Percentiles rank a stretch among this genome's conserved stretches.
Evolutionary conservation across 2,888 invertebrate species (phyloP).

Genomic region (Eupithecia exiguata): DNA sequence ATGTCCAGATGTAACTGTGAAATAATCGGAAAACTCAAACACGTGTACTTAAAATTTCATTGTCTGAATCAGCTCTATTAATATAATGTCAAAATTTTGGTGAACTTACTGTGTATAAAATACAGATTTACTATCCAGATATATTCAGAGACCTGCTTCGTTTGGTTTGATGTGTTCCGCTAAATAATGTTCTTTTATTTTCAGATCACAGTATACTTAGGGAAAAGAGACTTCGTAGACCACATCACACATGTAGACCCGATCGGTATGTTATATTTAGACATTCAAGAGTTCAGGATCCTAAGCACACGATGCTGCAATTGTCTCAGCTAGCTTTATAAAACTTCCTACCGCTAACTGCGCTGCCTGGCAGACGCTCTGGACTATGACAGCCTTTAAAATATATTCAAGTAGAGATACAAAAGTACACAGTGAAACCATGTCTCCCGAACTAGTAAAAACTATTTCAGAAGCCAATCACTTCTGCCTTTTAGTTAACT

Average conservation of each 20-base stretch:
- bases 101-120: not conserved
- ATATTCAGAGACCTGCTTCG: not conserved
- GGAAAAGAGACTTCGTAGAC: slow-evolving; percentile 96
- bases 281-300: not conserved
- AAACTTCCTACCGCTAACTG: not conserved
- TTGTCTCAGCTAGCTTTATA: not conserved
- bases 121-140: not conserved
- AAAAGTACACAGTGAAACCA: not conserved
- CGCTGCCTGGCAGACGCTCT: not conserved
- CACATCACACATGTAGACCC: slow-evolving; percentile 96
- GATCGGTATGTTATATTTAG: slow-evolving; percentile 85
- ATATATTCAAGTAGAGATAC: not conserved
- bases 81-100: no score
- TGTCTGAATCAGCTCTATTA: no score
- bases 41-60: no score
- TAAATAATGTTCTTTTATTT: slow-evolving; percentile 52
- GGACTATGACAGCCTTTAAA: not conserved
- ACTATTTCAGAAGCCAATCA: not conserved
- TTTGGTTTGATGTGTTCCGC: not conserved
- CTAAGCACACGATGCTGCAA: not conserved
- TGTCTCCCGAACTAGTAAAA: not conserved
- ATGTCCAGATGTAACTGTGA: not conserved
- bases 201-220: slow-evolving; percentile 94
- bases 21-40: no score
- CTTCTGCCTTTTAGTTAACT: no score